A percentile compares a stretch with the other conserved stretches of the same genome.
These are phyloP conservation scores for Fopius arisanus DNA, from an alignment of 1,140 invertebrate genomes.

Conservation along the genomic window DNA sequence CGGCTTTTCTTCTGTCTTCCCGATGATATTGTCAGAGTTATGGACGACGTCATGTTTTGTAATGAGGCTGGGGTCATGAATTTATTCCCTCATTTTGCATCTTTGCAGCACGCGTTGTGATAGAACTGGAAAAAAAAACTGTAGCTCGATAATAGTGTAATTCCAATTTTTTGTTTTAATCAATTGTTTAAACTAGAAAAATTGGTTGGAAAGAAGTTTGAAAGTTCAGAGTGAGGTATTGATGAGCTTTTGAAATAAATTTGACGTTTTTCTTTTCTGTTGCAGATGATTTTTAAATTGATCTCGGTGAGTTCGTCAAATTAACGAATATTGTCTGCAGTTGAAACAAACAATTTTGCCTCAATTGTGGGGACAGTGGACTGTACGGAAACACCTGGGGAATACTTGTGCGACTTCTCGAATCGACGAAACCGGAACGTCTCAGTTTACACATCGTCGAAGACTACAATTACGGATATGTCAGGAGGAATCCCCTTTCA, in stretches of 20 bases:
- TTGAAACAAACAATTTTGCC: not conserved
- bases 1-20: not conserved
- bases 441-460: constrained; percentile 22
- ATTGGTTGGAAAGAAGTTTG: no score
- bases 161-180: no score
- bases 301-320: not conserved
- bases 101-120: no score
- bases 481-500: not conserved
- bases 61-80: not conserved
- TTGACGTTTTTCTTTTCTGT: no score
- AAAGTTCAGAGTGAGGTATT: no score
- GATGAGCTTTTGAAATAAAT: no score
- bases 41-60: constrained; percentile 11
- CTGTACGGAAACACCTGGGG: constrained; percentile 10
- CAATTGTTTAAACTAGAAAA: no score
- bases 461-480: constrained; percentile 7
- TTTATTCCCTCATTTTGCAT: not conserved
- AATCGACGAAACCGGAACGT: constrained; percentile 28
- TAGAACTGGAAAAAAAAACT: no score
- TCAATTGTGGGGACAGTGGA: not conserved
- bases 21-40: not conserved
- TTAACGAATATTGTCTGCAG: not conserved
- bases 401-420: constrained; percentile 30
- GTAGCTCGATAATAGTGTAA: no score
- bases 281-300: no score